Evolutionary conservation across 2,888 invertebrate species (phyloP).

Genomic region (Nomada lathburiana): DNA sequence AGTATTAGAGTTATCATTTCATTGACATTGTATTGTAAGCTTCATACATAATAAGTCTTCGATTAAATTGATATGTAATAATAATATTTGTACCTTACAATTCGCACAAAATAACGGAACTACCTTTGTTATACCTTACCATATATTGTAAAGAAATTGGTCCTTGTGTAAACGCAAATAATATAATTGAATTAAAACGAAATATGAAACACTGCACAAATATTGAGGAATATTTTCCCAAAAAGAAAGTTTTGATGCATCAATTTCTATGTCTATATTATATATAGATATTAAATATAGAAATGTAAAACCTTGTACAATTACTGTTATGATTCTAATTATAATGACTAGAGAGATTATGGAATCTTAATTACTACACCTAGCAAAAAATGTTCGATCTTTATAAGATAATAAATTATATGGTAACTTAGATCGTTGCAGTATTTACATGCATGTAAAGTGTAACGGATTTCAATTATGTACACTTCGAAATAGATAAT

Average conservation of each 20-base stretch:
- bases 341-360: neutral
- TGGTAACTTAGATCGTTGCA: slow-evolving; percentile 1
- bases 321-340: slow-evolving; percentile 1
- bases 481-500: too few relatives aligned
- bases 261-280: neutral
- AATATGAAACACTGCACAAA: slow-evolving; percentile 32
- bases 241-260: neutral
- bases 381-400: neutral
- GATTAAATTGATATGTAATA: slow-evolving; percentile 7
- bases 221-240: slow-evolving; percentile 16
- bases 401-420: slow-evolving; percentile 13
- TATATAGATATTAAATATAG: neutral
- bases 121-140: slow-evolving; percentile 2
- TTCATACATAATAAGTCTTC: slow-evolving; percentile 12
- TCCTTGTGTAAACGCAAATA: slow-evolving; percentile 20
- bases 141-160: slow-evolving; percentile 9
- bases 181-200: slow-evolving; percentile 11
- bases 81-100: slow-evolving; percentile 4
- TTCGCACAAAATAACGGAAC: slow-evolving; percentile 31
- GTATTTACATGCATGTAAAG: slow-evolving; percentile 6
- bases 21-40: slow-evolving; percentile 5
- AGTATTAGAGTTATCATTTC: slow-evolving; percentile 29
- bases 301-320: too few relatives aligned
- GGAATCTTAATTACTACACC: neutral
- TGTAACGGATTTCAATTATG: neutral